Percentiles rank a stretch among this genome's conserved stretches.
Evolutionary conservation across 2,888 invertebrate species (phyloP).

Genomic region (Andrena dorsata): DNA sequence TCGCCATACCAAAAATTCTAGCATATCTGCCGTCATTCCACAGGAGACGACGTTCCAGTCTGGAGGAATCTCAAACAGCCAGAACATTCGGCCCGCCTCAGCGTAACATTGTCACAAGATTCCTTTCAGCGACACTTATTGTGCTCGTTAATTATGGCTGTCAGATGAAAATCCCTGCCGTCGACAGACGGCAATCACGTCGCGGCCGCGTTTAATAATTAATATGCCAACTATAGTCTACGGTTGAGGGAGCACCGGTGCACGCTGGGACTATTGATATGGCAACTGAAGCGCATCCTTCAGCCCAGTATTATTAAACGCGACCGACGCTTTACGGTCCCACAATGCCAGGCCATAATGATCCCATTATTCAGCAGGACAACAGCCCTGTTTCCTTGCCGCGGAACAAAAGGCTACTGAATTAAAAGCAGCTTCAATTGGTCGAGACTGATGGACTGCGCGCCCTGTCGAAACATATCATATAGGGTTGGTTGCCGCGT

Average conservation of each 20-base stretch:
- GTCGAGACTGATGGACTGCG: constrained; percentile 6
- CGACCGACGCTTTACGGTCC: background rate
- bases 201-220: constrained; percentile 29
- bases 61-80: background rate
- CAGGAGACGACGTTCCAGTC: background rate
- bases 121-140: constrained; percentile 17
- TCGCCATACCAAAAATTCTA: constrained; percentile 8
- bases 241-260: background rate
- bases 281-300: constrained; percentile 28
- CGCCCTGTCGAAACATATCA: background rate
- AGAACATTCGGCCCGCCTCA: background rate
- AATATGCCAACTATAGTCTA: constrained; percentile 34
- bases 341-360: constrained; percentile 22
- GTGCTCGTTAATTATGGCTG: constrained; percentile 26
- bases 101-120: constrained; percentile 7
- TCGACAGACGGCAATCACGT: constrained; percentile 23
- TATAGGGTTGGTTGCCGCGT: background rate
- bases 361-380: constrained; percentile 28
- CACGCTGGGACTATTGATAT: constrained; percentile 28
- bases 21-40: background rate
- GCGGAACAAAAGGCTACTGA: constrained; percentile 1
- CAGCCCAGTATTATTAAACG: constrained; percentile 38
- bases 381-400: constrained; percentile 19
- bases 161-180: constrained; percentile 18
- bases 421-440: constrained; percentile 13